Evolutionary conservation across 2,113 vertebrate species (phyloP).

Genomic region (Gallinago paraguaiae): DNA sequence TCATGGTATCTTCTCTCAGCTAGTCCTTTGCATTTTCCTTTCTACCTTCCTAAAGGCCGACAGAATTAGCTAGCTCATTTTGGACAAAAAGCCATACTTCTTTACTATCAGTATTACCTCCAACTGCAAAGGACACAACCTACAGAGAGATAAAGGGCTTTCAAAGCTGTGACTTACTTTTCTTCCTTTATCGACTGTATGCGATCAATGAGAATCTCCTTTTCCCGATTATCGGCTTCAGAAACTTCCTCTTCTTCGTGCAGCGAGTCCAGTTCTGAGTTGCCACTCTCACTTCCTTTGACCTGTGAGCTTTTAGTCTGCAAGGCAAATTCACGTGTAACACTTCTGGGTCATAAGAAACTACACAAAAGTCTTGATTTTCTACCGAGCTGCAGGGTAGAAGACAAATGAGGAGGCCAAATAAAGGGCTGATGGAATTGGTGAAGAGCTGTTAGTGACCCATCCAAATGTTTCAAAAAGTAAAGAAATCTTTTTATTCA

Average conservation of each 20-base stretch:
- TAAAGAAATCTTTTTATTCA: not conserved
- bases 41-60: not conserved
- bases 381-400: not conserved
- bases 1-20: not conserved
- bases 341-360: not conserved
- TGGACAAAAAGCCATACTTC: not conserved
- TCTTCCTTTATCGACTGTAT: conserved; percentile 97
- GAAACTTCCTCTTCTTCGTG: conserved; percentile 83
- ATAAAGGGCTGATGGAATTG: not conserved
- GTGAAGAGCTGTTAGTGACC: conserved; percentile 8
- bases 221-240: conserved; percentile 81
- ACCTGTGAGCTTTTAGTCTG: conserved; percentile 74
- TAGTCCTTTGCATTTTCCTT: not conserved
- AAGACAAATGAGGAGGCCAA: not conserved
- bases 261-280: conserved; percentile 73
- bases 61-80: not conserved
- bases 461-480: not conserved
- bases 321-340: not conserved
- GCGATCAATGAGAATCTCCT: conserved; percentile 87
- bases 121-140: not conserved
- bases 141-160: not conserved
- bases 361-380: too few relatives aligned
- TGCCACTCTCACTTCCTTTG: not conserved
- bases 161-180: conserved; percentile 79
- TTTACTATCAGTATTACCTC: not conserved